These are phyloP conservation scores for Agrypnus murinus DNA, from an alignment of 2,888 invertebrate species.

Conservation along the genomic window DNA sequence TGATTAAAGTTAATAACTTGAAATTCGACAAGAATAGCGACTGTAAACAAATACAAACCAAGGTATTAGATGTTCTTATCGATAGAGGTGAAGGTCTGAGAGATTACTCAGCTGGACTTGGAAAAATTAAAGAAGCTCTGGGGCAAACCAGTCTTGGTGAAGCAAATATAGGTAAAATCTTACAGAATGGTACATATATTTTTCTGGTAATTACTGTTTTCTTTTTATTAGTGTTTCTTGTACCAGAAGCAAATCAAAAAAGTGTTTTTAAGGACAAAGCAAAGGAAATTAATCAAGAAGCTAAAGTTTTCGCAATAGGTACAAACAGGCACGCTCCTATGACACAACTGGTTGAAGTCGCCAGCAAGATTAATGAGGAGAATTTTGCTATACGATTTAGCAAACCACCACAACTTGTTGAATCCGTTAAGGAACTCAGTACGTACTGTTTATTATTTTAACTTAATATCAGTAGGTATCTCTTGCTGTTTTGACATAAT, in stretches of 20 bases:
- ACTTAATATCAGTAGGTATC: no score
- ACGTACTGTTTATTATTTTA: not conserved
- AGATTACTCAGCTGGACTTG: slow-evolving; percentile 9
- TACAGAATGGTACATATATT: no score
- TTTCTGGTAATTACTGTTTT: no score
- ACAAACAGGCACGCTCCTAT: slow-evolving; percentile 3
- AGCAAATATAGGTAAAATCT: slow-evolving; percentile 19
- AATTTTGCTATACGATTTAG: slow-evolving; percentile 17
- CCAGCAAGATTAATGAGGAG: not conserved
- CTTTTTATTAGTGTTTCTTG: slow-evolving; percentile 22
- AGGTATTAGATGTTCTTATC: not conserved
- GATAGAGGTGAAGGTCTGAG: slow-evolving; percentile 10
- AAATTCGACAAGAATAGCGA: not conserved
- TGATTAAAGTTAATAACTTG: slow-evolving; percentile 1
- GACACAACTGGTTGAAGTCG: slow-evolving; percentile 11
- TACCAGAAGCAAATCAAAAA: not conserved
- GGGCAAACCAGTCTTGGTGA: not conserved
- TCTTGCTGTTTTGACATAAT: no score
- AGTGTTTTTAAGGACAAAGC: not conserved
- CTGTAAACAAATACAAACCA: not conserved
- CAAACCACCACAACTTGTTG: slow-evolving; percentile 3
- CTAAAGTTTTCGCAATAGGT: slow-evolving; percentile 10
- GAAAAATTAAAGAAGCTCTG: not conserved
- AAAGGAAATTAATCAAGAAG: not conserved
- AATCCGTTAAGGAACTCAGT: slow-evolving; percentile 15